A percentile compares a stretch with the other conserved stretches of the same genome.
Evolutionary conservation across 2,797 vertebrate genomes (phyloP).

Genomic region (Hybognathus amarus): DNA sequence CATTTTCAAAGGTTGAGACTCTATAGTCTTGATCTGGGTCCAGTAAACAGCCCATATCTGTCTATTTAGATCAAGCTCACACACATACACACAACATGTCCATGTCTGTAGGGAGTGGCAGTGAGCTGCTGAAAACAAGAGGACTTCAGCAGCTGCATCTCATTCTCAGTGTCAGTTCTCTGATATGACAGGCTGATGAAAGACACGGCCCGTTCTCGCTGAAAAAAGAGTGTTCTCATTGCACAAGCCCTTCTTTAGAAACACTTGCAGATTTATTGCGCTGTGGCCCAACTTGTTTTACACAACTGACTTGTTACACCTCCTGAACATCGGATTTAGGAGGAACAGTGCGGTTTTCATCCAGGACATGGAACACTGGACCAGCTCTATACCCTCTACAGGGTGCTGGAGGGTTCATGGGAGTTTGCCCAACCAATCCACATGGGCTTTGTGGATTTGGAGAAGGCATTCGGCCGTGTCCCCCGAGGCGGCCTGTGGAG

Average conservation of each 20-base stretch:
- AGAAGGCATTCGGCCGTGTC: too few relatives aligned
- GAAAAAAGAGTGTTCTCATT: neutral
- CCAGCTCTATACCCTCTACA: too few relatives aligned
- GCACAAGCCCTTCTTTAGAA: neutral
- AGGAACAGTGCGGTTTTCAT: too few relatives aligned
- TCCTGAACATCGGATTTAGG: too few relatives aligned
- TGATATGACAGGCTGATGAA: constrained; percentile 50
- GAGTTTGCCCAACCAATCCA: too few relatives aligned
- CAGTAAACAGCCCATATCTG: constrained; percentile 9
- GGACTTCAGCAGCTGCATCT: constrained; percentile 45
- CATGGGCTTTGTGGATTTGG: too few relatives aligned
- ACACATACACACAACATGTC: neutral
- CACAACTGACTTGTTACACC: neutral
- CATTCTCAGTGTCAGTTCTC: constrained; percentile 47
- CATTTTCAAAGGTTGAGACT: neutral
- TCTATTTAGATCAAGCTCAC: neutral
- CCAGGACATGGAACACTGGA: too few relatives aligned
- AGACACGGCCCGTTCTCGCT: constrained; percentile 8
- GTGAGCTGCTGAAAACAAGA: neutral
- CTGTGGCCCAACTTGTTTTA: constrained; percentile 6
- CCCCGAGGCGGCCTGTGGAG: too few relatives aligned
- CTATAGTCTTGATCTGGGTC: neutral
- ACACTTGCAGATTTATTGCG: neutral
- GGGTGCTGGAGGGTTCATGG: too few relatives aligned
- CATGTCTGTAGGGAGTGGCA: neutral